Base-by-base conservation (phyloP, 2,888 invertebrate genomes). In the Pristionchus japonicus region DNA sequence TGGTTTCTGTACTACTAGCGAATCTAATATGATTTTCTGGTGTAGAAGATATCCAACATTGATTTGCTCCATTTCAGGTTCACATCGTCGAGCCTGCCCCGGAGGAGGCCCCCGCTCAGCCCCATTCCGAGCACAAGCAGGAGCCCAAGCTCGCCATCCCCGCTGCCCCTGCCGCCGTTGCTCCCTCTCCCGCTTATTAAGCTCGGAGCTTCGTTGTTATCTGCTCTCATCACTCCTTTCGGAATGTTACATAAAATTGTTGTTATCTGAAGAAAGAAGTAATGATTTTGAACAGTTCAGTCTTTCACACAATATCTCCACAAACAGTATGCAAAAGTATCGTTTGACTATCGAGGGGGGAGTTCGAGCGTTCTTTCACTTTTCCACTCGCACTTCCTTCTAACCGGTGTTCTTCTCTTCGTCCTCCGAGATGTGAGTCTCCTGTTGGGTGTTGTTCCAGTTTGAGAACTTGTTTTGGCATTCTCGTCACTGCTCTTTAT, bases 71-170 rank as follows among this genome's bases (percentile, higher is more conserved):
- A 23, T 34, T 52, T 31, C 61, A 87, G 87, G 92, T 92, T 86
- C 96, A 97, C 93, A 98, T 99, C 92, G 97, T 97, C 89, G 98
- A 99, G 95, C 99, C 99, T 88, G 98, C 98, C 95, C 98, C 99
- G 94, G 99, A 99, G 87, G 88, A 88, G 61, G 87, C 90, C 86
- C 92, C 92, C 74, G 88, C 89, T 82, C 90, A 90, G 88, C 94
- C 94, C 74, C 92, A 91, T 91, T 93, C 93, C 70, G 93, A 94
- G 90, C 93, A 93, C 89, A 93, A 93, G 88, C 92, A 93, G 87
- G 91, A 90, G 89, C 77, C 77, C 34, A 89, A 91, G 88, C 47
- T 49, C 31, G 49, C 27, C 34, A 47, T 87, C 61, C 70, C 84
- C 67, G 77, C 82, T 40, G 43, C 74, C 61, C 40, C 57, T 11